Percentiles rank a stretch among this genome's conserved stretches.
phyloP scores from a whole-genome alignment of 2,797 vertebrate genomes.

The Cyprinodon diabolis region DNA sequence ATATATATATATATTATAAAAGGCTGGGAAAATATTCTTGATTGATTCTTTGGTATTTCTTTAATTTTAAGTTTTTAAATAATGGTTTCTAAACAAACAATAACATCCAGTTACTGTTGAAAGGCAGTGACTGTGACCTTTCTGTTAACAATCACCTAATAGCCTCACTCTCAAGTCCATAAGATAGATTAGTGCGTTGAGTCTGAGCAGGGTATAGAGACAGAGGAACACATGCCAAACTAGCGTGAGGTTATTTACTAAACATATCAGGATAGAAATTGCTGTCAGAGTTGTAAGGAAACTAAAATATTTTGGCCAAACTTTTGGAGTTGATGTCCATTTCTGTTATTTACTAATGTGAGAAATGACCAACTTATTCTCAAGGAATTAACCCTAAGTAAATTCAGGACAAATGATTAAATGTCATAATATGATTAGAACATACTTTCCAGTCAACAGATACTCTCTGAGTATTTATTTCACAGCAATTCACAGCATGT shows the following conservation, averaged over 20 bases:
- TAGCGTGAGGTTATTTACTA: neutral
- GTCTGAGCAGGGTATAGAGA: conserved; percentile 24
- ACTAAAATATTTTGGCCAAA: neutral
- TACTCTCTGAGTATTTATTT: too few species aligned
- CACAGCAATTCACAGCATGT: neutral
- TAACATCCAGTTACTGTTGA: conserved; percentile 15
- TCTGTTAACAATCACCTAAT: conserved; percentile 26
- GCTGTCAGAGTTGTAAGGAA: neutral
- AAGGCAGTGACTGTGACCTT: conserved; percentile 1
- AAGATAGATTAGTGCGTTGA: conserved; percentile 45
- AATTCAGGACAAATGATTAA: conserved; percentile 2
- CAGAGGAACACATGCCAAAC: conserved; percentile 13
- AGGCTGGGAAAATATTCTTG: conserved; percentile 8
- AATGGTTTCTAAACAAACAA: conserved; percentile 28
- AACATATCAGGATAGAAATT: conserved; percentile 6
- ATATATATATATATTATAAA: neutral
- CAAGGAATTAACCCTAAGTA: neutral
- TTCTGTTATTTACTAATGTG: neutral
- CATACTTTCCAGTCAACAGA: neutral
- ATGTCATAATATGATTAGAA: conserved; percentile 17
- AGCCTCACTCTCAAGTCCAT: conserved; percentile 36
- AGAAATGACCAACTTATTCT: neutral
- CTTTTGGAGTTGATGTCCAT: neutral
- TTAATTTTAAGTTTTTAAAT: conserved; percentile 14
- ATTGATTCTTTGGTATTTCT: conserved; percentile 6